These are phyloP conservation scores for Bruchidius siliquastri DNA, from an alignment of 2,888 invertebrate species.

Conservation along the genomic window DNA sequence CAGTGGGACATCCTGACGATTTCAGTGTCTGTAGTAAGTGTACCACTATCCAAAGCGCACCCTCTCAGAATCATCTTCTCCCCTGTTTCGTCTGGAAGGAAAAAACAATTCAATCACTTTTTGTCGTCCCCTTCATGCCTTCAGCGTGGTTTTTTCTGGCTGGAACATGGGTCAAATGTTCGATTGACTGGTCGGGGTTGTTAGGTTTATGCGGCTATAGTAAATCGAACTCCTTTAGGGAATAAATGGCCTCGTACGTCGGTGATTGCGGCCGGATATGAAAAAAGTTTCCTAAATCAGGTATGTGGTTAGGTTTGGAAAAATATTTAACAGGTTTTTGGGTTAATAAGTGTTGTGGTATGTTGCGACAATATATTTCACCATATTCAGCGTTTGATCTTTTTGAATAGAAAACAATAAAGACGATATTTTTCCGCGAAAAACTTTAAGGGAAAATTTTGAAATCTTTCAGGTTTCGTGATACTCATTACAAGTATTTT, in stretches of 20 bases:
- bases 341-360: too few relatives aligned
- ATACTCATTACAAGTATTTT: too few relatives aligned
- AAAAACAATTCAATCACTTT: constrained; percentile 8
- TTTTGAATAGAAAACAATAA: too few relatives aligned
- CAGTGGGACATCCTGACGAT: constrained; percentile 97
- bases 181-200: neutral
- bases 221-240: neutral
- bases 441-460: too few relatives aligned
- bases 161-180: neutral
- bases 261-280: neutral
- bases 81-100: constrained; percentile 67
- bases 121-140: neutral
- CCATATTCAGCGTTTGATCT: too few relatives aligned
- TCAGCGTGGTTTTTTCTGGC: neutral
- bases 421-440: too few relatives aligned
- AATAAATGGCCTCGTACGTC: neutral
- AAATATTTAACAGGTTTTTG: too few relatives aligned
- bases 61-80: constrained; percentile 83
- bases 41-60: constrained; percentile 93
- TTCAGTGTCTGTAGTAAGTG: constrained; percentile 92
- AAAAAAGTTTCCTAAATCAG: neutral
- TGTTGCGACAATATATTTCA: too few relatives aligned
- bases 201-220: neutral
- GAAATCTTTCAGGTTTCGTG: too few relatives aligned
- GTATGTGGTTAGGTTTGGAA: too few relatives aligned